phyloP scores from a whole-genome alignment of 2,113 vertebrate species.

The Macheiramphus alcinus region DNA sequence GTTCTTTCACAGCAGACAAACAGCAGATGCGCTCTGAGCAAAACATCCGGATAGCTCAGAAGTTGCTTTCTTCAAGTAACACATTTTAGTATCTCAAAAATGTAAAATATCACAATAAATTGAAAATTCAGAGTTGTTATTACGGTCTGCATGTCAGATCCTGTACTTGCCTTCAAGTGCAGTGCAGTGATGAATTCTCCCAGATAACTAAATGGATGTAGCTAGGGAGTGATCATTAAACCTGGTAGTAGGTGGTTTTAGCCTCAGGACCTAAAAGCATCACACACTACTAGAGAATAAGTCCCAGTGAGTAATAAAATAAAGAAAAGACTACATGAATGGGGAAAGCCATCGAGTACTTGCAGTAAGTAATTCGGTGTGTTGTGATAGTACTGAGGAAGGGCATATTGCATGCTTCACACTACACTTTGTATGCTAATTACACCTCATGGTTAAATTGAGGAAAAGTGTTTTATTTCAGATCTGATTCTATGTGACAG shows the following conservation, averaged over 20 bases:
- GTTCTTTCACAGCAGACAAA: neutral
- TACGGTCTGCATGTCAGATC: neutral
- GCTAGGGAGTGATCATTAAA: neutral
- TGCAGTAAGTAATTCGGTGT: neutral
- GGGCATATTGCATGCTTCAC: neutral
- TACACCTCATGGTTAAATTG: neutral
- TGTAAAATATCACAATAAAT: neutral
- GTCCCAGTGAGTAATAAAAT: neutral
- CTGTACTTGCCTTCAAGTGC: neutral
- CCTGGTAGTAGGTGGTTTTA: neutral
- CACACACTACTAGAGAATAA: neutral
- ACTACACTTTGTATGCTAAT: neutral
- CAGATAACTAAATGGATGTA: neutral
- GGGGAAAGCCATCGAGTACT: neutral
- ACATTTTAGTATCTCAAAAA: neutral
- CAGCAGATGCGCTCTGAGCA: neutral
- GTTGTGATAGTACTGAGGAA: neutral
- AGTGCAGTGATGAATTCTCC: neutral
- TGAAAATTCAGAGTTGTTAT: neutral
- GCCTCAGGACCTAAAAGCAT: neutral
- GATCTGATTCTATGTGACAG: neutral
- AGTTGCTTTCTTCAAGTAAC: neutral
- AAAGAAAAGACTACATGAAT: neutral
- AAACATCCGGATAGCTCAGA: neutral
- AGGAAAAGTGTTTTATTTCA: neutral